Percentiles rank a stretch among this genome's conserved stretches.
Evolutionary conservation across 2,797 vertebrate genomes (phyloP).

Genomic region (Gymnopithys bicolor): DNA sequence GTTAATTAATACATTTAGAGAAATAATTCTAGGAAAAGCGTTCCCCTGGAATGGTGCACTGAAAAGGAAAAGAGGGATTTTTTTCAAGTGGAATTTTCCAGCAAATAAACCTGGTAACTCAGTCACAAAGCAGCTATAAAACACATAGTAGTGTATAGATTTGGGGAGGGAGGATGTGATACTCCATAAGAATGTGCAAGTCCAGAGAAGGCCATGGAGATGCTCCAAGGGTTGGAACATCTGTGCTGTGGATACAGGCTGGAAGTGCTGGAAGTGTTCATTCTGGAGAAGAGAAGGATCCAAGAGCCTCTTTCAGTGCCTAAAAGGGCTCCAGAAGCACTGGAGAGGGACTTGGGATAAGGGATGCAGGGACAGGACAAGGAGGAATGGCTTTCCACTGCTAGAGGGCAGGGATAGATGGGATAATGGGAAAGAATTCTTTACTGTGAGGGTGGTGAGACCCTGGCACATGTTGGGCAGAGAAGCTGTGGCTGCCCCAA

Average conservation of each 20-base stretch:
- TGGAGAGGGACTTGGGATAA: neutral
- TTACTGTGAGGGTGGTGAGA: neutral
- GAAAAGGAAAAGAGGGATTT: neutral
- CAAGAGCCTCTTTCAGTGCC: neutral
- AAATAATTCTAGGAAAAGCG: neutral
- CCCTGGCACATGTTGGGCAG: neutral
- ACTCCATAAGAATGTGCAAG: neutral
- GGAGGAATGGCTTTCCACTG: neutral
- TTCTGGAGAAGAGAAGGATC: neutral
- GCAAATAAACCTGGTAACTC: neutral
- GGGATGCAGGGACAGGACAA: neutral
- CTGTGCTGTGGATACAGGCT: neutral
- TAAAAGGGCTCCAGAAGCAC: neutral
- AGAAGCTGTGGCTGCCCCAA: neutral
- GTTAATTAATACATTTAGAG: neutral
- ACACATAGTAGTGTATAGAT: fast-evolving
- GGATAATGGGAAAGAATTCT: neutral
- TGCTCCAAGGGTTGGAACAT: neutral
- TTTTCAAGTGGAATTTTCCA: conserved; percentile 5
- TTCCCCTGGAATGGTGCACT: neutral
- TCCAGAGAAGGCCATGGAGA: fast-evolving
- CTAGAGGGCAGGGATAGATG: neutral
- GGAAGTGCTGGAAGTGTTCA: neutral
- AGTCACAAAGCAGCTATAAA: neutral
- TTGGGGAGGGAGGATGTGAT: neutral